A percentile compares a stretch with the other conserved stretches of the same genome.
Conservation (phyloP, 2,113 vertebrate species). For the Erpornis zantholeuca region DNA sequence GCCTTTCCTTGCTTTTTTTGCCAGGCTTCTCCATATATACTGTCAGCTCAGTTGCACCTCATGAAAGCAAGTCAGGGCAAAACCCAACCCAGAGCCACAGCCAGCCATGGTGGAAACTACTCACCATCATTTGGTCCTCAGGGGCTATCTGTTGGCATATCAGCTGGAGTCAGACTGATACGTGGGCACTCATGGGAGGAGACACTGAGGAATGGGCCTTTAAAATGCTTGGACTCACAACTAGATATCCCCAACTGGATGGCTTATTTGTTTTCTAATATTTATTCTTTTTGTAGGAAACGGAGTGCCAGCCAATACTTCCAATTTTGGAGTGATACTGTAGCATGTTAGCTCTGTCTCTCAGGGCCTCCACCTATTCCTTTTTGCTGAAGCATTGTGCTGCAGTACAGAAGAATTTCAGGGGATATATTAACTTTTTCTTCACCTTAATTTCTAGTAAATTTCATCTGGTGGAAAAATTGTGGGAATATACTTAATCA, state of each 20-base stretch:
- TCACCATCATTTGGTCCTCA: not conserved
- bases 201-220: not conserved
- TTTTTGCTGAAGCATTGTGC: not conserved
- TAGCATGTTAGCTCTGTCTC: not conserved
- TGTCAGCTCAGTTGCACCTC: not conserved
- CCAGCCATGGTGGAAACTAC: not conserved
- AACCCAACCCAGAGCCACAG: not conserved
- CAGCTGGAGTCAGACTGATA: not conserved
- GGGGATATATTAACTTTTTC: not conserved
- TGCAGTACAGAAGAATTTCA: not conserved
- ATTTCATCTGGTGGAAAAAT: not conserved
- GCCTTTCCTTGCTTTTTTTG: not conserved
- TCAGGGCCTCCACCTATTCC: not conserved
- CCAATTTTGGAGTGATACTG: not conserved
- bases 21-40: not conserved
- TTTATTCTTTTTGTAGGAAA: not conserved
- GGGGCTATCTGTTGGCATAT: not conserved
- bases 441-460: not conserved
- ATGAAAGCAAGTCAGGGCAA: not conserved
- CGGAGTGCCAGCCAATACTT: not conserved
- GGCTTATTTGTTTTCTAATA: not conserved
- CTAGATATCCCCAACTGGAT: not conserved
- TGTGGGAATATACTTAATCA: not conserved
- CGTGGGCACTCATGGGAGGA: not conserved
- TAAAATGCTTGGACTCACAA: not conserved